phyloP scores from a whole-genome alignment of 2,113 vertebrate genomes.

The Pelmatolapia mariae region DNA sequence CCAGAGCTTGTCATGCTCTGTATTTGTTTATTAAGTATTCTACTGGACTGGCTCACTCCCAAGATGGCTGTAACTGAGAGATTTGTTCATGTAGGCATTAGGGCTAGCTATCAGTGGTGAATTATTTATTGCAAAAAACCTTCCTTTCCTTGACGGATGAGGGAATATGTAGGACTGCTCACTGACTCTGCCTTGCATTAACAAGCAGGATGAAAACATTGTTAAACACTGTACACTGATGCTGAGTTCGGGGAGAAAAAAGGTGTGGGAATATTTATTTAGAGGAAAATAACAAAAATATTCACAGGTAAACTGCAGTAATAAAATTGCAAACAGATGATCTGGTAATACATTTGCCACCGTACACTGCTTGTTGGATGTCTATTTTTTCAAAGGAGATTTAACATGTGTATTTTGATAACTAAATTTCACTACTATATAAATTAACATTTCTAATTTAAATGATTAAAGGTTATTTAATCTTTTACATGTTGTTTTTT shows the following conservation, averaged over 20 bases:
- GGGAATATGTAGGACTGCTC: slow-evolving; percentile 42
- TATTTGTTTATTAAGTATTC: slow-evolving; percentile 74
- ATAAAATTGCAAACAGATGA: neutral
- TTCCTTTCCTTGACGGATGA: slow-evolving; percentile 51
- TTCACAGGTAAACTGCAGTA: neutral
- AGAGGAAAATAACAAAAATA: neutral
- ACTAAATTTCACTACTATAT: neutral
- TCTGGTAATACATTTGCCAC: neutral
- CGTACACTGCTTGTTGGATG: neutral
- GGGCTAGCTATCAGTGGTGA: slow-evolving; percentile 65
- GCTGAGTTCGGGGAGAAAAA: neutral
- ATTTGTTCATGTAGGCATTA: slow-evolving; percentile 72
- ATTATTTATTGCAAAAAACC: slow-evolving; percentile 71
- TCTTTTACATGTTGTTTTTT: neutral
- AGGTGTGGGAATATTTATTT: neutral
- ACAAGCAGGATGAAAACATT: slow-evolving; percentile 1
- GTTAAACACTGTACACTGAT: neutral
- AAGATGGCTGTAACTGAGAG: slow-evolving; percentile 71
- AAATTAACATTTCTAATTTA: neutral
- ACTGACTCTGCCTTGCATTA: neutral
- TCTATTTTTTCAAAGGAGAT: neutral
- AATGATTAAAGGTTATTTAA: neutral
- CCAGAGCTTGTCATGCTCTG: slow-evolving; percentile 54
- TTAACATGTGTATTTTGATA: neutral
- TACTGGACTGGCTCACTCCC: slow-evolving; percentile 65